These are phyloP conservation scores for Addax nasomaculatus DNA, from an alignment of 2,113 vertebrate species.

Conservation along the genomic window DNA sequence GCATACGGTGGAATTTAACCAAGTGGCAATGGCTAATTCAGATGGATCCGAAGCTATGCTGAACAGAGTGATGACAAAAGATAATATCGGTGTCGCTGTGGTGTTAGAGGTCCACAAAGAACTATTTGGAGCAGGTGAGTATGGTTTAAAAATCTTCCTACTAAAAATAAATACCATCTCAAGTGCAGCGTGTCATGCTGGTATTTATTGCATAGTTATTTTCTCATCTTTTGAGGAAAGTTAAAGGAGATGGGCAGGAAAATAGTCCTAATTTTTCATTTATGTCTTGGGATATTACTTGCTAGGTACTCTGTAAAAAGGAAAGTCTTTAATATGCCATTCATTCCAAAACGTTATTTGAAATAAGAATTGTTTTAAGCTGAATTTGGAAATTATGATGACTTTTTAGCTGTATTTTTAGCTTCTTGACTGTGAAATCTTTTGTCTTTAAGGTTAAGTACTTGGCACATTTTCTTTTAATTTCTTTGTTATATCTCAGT, in stretches of 20 bases:
- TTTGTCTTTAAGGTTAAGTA: slow-evolving; percentile 56
- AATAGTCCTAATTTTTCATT: neutral
- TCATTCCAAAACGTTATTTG: slow-evolving; percentile 47
- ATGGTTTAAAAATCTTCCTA: neutral
- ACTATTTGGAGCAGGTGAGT: slow-evolving; percentile 89
- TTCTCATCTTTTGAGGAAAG: slow-evolving; percentile 25
- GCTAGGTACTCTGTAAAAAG: neutral
- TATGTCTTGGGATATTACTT: slow-evolving; percentile 6
- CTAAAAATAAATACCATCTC: slow-evolving; percentile 3
- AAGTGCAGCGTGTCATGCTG: neutral
- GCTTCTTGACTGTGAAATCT: slow-evolving; percentile 12
- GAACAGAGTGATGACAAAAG: slow-evolving; percentile 99
- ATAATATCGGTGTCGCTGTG: slow-evolving; percentile 97
- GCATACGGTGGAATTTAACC: slow-evolving; percentile 99
- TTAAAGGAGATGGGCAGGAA: neutral
- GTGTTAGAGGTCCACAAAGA: slow-evolving; percentile 96
- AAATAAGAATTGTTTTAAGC: slow-evolving; percentile 40
- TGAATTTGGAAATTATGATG: slow-evolving; percentile 41
- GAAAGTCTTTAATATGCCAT: neutral
- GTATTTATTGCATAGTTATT: slow-evolving; percentile 5
- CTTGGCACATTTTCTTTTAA: slow-evolving; percentile 31
- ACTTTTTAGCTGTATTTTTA: slow-evolving; percentile 45
- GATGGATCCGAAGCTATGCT: slow-evolving; percentile 99
- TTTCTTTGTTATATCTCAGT: slow-evolving; percentile 48
- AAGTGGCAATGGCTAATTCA: slow-evolving; percentile 98